A percentile compares a stretch with the other conserved stretches of the same genome.
These are phyloP conservation scores for Parus major DNA, from an alignment of 2,113 vertebrate species.

Conservation along the genomic window DNA sequence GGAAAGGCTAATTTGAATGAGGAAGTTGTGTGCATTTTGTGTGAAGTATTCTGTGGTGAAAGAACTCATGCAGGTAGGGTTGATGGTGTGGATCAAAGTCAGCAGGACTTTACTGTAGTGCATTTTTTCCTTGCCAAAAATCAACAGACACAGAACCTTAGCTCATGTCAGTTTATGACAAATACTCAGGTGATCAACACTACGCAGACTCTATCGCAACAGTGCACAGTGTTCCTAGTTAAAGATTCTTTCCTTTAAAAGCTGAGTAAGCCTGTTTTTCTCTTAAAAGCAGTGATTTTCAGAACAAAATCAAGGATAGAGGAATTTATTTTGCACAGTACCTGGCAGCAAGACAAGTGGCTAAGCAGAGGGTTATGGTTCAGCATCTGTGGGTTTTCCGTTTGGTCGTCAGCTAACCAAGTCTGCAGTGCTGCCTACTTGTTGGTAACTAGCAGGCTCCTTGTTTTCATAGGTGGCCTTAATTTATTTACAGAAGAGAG, in stretches of 20 bases:
- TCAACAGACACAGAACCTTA: constrained; percentile 72
- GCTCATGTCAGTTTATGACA: constrained; percentile 76
- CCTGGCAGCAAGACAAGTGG: constrained; percentile 59
- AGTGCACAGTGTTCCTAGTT: constrained; percentile 66
- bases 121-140: constrained; percentile 77
- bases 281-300: constrained; percentile 15
- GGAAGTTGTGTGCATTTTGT: neutral
- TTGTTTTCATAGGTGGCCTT: constrained; percentile 75
- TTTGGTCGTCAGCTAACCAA: neutral
- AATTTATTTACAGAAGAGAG: constrained; percentile 60
- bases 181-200: constrained; percentile 79
- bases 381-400: neutral
- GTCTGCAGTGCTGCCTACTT: constrained; percentile 30
- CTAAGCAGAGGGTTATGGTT: constrained; percentile 1
- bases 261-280: constrained; percentile 37
- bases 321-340: constrained; percentile 67
- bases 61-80: constrained; percentile 41
- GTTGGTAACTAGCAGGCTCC: constrained; percentile 45
- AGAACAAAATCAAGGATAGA: neutral
- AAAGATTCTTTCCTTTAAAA: constrained; percentile 65
- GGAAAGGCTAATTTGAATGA: constrained; percentile 38
- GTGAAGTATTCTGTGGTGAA: constrained; percentile 30
- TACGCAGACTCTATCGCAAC: constrained; percentile 60
- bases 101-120: constrained; percentile 53
- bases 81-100: constrained; percentile 33